Conservation (phyloP, 2,797 vertebrate genomes). For the Tinamus major region DNA sequence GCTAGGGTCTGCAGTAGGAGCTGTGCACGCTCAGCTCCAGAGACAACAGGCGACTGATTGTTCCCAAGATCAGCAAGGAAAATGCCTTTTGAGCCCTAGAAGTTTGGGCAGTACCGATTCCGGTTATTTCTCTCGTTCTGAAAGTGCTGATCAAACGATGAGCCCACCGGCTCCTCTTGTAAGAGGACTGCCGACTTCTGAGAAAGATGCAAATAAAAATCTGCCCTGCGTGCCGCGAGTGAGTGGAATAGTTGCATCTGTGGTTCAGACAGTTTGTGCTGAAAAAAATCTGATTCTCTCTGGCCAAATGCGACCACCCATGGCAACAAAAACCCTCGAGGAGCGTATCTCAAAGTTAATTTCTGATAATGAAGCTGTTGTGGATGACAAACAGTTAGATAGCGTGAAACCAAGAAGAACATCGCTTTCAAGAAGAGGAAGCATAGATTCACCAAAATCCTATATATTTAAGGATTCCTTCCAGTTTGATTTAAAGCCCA, state of each 20-base stretch:
- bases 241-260: constrained; percentile 76
- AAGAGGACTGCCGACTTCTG: constrained; percentile 85
- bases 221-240: constrained; percentile 68
- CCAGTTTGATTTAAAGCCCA: constrained; percentile 98
- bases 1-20: constrained; percentile 80
- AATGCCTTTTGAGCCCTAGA: constrained; percentile 93
- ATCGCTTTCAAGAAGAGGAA: constrained; percentile 95
- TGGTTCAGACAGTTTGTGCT: constrained; percentile 82
- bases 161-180: constrained; percentile 93
- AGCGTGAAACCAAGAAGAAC: constrained; percentile 99
- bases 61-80: constrained; percentile 92
- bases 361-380: constrained; percentile 97
- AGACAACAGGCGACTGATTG: constrained; percentile 96
- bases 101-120: constrained; percentile 98
- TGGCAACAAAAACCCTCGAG: constrained; percentile 92
- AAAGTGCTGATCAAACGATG: constrained; percentile 96
- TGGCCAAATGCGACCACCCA: constrained; percentile 91
- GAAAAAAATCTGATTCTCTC: constrained; percentile 82
- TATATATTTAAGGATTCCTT: constrained; percentile 99
- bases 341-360: constrained; percentile 98
- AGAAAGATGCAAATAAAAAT: constrained; percentile 87
- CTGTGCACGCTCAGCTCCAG: constrained; percentile 91
- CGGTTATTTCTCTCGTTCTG: constrained; percentile 97
- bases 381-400: constrained; percentile 97
- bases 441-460: constrained; percentile 98